Evolutionary conservation across 2,888 invertebrate genomes (phyloP), one percentile per base, ranked within the genome.

Genomic region (Linnaemya tessellans): DNA sequence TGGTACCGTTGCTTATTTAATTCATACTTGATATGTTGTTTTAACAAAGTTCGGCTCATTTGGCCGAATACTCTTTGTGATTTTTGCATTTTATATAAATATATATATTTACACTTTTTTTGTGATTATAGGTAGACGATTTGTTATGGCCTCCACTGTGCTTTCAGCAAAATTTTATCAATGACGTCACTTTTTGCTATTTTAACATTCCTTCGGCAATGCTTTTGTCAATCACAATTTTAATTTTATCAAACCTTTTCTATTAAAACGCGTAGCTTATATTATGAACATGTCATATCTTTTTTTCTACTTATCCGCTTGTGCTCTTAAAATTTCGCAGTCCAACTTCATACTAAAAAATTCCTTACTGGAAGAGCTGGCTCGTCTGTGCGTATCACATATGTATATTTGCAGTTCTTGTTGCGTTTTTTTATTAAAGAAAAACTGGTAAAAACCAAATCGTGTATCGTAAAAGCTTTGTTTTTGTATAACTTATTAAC

Each of bases 151-250:
- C 22, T 20, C 30, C 13, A 46, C 67, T 83, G 71, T 65, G n/a
- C 18, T 51, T 60, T 56, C 46, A 56, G 67, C 11, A 58, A 64
- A 35, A n/a, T n/a, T 25, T 43, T 18, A 8, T 51, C 51, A 41
- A 80, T 87, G 87, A 87, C 87, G 85, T 87, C 87, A 87, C 85
- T 67, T 13, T 13, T 71, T 71, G 75, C 60, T 71, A 30, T 77
- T 77, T 78, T 74, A 20, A 43, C 60, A 65, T 60, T 60, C 51
- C 20, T 20, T 67, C 10, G n/a, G 41, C 41, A 35, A 68, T 60
- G 68, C n/a, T 7, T 30, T 49, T 38, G 46, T 43, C 10, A 54
- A n/a, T 64, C 30, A 41, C 1, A 56, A n/a, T 41, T 62, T 22
- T n/a, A 38, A 30, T 5, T 77, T 51, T 11, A 62, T 46, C 13